A percentile compares a stretch with the other conserved stretches of the same genome.
Evolutionary conservation across 2,888 invertebrate species (phyloP).

Genomic region (Athetis lepigone): DNA sequence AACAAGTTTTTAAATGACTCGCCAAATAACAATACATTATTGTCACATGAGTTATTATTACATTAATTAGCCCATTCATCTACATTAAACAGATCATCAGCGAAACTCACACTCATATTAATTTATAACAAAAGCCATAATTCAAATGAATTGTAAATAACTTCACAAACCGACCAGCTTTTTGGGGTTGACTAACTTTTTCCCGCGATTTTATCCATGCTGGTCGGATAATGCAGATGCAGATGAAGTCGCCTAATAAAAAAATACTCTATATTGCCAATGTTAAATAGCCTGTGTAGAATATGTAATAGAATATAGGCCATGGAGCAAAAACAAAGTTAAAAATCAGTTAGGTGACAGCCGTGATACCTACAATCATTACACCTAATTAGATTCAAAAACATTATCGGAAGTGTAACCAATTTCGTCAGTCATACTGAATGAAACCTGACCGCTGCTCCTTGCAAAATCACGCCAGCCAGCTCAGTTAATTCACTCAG

Average conservation of each 20-base stretch:
- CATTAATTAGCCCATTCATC: slow-evolving; percentile 26
- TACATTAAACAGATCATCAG: slow-evolving; percentile 19
- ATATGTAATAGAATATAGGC: too few species aligned
- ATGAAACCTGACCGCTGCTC: neutral
- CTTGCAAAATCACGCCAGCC: too few species aligned
- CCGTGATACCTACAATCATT: neutral
- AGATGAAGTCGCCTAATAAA: too few species aligned
- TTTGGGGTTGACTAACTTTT: too few species aligned
- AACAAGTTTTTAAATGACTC: slow-evolving; percentile 27
- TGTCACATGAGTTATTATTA: slow-evolving; percentile 11
- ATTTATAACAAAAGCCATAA: too few species aligned
- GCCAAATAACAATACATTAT: slow-evolving; percentile 9
- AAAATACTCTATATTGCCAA: too few species aligned
- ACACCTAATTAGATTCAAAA: neutral
- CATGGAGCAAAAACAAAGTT: too few species aligned
- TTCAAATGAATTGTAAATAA: neutral
- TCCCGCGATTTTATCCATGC: too few species aligned
- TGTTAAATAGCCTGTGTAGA: too few species aligned
- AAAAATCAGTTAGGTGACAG: too few species aligned
- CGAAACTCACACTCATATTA: neutral
- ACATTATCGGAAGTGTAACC: neutral
- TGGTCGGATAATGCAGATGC: too few species aligned
- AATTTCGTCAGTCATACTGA: neutral
- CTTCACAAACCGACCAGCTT: neutral
- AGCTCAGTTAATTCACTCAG: too few species aligned